Evolutionary conservation across 64 coral and sea anemone species (phyloP), one percentile per base, ranked within the genome.

Genomic region (Porites australiensis): DNA sequence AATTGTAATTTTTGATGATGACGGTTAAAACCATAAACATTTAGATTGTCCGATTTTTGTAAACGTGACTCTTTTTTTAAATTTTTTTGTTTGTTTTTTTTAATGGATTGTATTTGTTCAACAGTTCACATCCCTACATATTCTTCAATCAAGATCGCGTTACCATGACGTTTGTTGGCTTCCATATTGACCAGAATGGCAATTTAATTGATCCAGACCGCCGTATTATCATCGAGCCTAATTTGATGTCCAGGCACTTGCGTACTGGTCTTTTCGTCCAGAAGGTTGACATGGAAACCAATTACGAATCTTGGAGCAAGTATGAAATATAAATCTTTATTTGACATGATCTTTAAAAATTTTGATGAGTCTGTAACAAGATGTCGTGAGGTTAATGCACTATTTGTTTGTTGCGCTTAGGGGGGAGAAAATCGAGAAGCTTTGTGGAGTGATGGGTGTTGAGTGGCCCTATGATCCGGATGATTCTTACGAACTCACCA

Each of bases 81-180:
- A 37, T 37, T 37, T 37, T 37, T 37, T 37, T 1, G 27, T 37
- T 37, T 37, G 53, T 37, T 37, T 37, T 37, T 37, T 37, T 0
- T 37, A 37, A 37, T 37, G 27, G 27, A 37, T 37, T 37, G 5
- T 11, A 7, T 55, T 55, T 7, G 5, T 55, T 55, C 53, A 5
- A 55, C 64, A 95, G 93, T 55, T 82, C 93, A 48, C 93, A 95
- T 72, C 93, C 93, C 1, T 95, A 98, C 93, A 91, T 98, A 16
- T 98, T 98, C 60, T 98, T 98, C 75, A 98, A 98, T 46, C 51
- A 88, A 76, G 96, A 98, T 46, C 89, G 82, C 79, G 79, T 78
- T 27, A 95, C 92, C 16, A 92, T 98, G 93, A 98, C 96, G 3
- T 98, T 98, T 87, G 79, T 98, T 60, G 96, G 96, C 50, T 98